Conservation (phyloP, 2,113 vertebrate species). For the Percina caprodes region DNA sequence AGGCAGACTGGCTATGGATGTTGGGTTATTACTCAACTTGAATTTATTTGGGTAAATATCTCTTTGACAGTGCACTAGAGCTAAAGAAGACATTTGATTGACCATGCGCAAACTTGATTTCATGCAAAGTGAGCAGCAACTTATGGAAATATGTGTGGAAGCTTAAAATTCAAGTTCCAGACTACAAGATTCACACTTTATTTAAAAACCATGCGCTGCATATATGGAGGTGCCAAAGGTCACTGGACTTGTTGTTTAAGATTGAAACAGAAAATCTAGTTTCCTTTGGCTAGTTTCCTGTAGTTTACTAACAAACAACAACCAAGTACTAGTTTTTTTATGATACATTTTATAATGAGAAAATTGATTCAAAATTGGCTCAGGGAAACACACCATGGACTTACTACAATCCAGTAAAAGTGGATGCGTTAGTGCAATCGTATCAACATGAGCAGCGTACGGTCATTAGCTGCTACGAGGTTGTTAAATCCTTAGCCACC, state of each 20-base stretch:
- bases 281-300: too few species aligned
- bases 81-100: neutral
- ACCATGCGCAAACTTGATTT: neutral
- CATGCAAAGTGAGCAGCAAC: neutral
- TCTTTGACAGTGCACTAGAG: neutral
- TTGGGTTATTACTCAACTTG: neutral
- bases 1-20: too few species aligned
- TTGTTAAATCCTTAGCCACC: neutral
- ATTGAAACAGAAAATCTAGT: neutral
- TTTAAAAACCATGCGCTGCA: neutral
- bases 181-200: neutral
- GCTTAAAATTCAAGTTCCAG: neutral
- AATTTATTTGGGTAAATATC: neutral
- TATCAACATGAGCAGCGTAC: neutral
- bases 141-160: neutral
- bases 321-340: neutral
- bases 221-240: neutral
- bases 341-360: neutral
- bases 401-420: neutral
- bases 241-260: neutral
- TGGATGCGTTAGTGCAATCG: too few species aligned
- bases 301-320: too few species aligned
- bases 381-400: neutral
- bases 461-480: neutral
- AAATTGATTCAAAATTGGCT: too few species aligned